phyloP scores from a whole-genome alignment of 37 sponge, comb jelly and placozoan species.

The Tethya wilhelma region DNA sequence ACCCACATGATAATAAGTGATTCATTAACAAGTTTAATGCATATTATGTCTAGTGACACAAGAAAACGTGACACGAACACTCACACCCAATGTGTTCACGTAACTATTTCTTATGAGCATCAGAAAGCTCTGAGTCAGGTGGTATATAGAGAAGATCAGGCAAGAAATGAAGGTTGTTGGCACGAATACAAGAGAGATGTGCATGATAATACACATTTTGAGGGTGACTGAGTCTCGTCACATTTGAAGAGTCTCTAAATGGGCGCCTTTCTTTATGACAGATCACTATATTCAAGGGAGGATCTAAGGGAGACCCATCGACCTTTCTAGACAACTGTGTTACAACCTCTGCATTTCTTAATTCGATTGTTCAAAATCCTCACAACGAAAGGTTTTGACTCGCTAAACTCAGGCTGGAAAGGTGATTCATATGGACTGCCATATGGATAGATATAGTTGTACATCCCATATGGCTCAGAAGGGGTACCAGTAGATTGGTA shows the following conservation, averaged over 20 bases:
- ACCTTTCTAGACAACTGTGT: conserved; percentile 1
- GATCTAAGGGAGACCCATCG: conserved; percentile 9
- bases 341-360: conserved; percentile 28
- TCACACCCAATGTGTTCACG: not conserved
- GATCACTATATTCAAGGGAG: not conserved
- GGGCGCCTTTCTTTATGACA: conserved; percentile 12
- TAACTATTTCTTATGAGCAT: not conserved
- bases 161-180: not conserved
- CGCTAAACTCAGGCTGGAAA: not conserved
- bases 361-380: conserved; percentile 8
- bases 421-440: not conserved
- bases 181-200: conserved; percentile 2
- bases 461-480: not conserved
- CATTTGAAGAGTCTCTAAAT: not conserved
- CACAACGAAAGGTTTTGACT: not conserved
- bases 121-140: not conserved
- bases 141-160: not conserved
- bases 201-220: conserved; percentile 23
- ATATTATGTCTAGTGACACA: too few relatives aligned
- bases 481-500: not conserved
- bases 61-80: too few relatives aligned
- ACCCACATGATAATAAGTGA: too few relatives aligned
- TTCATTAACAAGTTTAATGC: too few relatives aligned
- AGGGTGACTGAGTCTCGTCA: not conserved
- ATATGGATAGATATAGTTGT: not conserved